Evolutionary conservation across 1,140 invertebrate genomes (phyloP), one percentile per base, ranked within the genome.

Genomic region (Melitaea cinxia): DNA sequence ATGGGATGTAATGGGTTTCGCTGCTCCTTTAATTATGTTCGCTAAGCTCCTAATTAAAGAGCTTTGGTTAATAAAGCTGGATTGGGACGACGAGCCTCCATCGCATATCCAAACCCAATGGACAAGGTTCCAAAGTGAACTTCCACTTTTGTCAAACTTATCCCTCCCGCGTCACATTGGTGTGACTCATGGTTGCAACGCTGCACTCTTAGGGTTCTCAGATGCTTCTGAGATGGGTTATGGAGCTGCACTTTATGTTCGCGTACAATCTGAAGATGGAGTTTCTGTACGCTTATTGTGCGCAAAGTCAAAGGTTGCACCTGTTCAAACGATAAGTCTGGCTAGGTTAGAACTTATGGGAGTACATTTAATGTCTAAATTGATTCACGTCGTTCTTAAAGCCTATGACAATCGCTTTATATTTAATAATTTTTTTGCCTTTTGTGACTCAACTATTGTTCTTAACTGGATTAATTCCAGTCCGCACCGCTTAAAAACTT

Each of bases 31-130:
- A 7, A 65, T 68, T 0, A 61, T 88, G 1, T 64, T 24, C 23
- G 68, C 70, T 1, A 85, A 85, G 66, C 64, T 83, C 4, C 28
- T 82, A 17, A 69, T 88, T 5, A 77, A 88, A 68, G 37, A 77
- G 7, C 59, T 82, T 21, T 82, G 82, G 79, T 9, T 47, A n/a
- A 0, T 60, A 0, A 74, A 80, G 12, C 4, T 77, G 0, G 68
- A 62, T 4, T 89, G 83, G 78, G 82, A 89, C 63, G 77, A 85
- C 1, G 19, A 21, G 10, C 33, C 79, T 0, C 60, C 73, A 7
- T 1, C 4, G 7, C n/a, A 35, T 14, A 50, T 54, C 14, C 10
- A 42, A 5, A 17, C 10, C 2, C 4, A 3, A 35, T 54, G 52
- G 52, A n/a, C 17, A 15, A 14, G 35, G n/a, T 65, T 61, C 21